A percentile compares a stretch with the other conserved stretches of the same genome.
These are phyloP conservation scores for Sminthurides aquaticus DNA, from an alignment of 2,888 invertebrate genomes.

Conservation along the genomic window DNA sequence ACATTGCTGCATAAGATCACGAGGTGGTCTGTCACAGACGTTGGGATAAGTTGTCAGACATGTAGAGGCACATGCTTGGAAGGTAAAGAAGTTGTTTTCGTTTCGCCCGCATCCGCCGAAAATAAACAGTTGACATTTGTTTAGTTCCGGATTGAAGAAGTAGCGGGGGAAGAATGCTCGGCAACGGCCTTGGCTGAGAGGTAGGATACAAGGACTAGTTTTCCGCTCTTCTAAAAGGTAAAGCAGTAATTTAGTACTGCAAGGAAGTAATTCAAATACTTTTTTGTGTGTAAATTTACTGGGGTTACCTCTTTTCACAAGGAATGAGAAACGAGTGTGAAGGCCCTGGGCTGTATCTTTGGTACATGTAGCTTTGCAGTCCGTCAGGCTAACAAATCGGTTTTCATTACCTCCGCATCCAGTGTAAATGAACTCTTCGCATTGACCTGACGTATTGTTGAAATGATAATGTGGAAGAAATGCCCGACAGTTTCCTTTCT, in stretches of 20 bases:
- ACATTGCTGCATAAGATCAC: slow-evolving; percentile 9
- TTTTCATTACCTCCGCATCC: slow-evolving; percentile 30
- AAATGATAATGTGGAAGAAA: slow-evolving; percentile 30
- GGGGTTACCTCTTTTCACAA: background rate
- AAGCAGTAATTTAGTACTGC: background rate
- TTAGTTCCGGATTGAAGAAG: slow-evolving; percentile 19
- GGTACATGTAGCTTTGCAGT: slow-evolving; percentile 9
- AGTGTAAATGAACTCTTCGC: slow-evolving; percentile 34
- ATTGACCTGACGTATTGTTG: slow-evolving; percentile 26
- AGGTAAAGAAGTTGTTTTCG: slow-evolving; percentile 44
- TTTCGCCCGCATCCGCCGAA: slow-evolving; percentile 45
- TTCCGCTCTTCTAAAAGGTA: background rate
- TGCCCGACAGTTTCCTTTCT: slow-evolving; percentile 35
- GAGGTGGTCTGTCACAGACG: slow-evolving; percentile 10
- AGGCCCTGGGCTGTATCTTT: background rate
- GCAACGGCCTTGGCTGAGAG: slow-evolving; percentile 17
- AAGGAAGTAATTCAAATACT: background rate
- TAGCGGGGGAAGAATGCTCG: slow-evolving; percentile 18
- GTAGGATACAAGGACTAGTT: slow-evolving; percentile 18
- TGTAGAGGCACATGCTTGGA: slow-evolving; percentile 34
- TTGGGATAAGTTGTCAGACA: slow-evolving; percentile 8
- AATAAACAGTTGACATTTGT: slow-evolving; percentile 36
- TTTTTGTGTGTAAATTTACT: slow-evolving; percentile 2
- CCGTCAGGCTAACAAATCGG: slow-evolving; percentile 1
- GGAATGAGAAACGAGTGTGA: background rate